Evolutionary conservation across 2,113 vertebrate species (phyloP).

Genomic region (Prinia subflava): DNA sequence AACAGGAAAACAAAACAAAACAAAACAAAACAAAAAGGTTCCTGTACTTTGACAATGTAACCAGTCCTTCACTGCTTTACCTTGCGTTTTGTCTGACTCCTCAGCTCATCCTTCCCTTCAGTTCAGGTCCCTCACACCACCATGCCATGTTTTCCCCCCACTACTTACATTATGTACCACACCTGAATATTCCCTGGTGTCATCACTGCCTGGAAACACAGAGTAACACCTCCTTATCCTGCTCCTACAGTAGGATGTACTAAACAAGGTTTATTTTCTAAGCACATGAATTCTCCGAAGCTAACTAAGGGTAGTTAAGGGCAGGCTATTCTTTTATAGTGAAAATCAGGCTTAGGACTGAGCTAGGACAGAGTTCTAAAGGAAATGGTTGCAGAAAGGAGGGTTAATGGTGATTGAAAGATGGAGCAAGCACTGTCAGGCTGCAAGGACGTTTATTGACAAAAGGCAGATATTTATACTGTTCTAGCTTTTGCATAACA

Average conservation of each 20-base stretch:
- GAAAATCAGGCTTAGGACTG: background rate
- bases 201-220: background rate
- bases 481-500: background rate
- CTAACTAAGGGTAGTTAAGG: background rate
- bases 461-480: background rate
- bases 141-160: accelerated
- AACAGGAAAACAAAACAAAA: background rate
- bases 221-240: background rate
- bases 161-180: background rate
- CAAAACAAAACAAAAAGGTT: background rate
- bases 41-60: background rate
- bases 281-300: background rate
- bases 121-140: background rate
- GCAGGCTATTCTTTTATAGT: background rate
- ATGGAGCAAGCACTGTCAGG: background rate
- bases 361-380: background rate
- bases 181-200: background rate
- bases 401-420: accelerated
- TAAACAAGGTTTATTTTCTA: background rate
- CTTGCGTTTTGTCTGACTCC: background rate
- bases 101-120: background rate
- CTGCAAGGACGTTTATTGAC: background rate
- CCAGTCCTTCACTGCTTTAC: background rate
- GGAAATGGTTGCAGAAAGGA: background rate
- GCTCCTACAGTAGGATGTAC: background rate